A percentile compares a stretch with the other conserved stretches of the same genome.
Evolutionary conservation across 2,113 vertebrate genomes (phyloP).

Genomic region (Genyomyrus donnyi): DNA sequence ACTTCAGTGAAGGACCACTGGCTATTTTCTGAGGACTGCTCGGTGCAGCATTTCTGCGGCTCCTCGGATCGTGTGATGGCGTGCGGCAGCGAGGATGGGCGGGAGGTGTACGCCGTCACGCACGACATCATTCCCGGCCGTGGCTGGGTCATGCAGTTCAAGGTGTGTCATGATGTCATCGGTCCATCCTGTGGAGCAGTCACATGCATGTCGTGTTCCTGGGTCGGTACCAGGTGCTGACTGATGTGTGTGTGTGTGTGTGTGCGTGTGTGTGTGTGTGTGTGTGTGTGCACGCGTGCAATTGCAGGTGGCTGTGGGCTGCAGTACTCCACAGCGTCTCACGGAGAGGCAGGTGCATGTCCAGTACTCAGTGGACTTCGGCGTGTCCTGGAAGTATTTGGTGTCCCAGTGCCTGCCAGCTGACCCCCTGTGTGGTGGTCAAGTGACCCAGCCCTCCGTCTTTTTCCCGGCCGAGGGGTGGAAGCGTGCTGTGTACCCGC

Average conservation of each 20-base stretch:
- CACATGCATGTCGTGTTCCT: background rate
- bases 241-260: background rate
- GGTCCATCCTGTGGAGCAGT: background rate
- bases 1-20: conserved; percentile 83
- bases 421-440: conserved; percentile 85
- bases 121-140: conserved; percentile 85
- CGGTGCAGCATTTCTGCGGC: conserved; percentile 84
- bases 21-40: conserved; percentile 94
- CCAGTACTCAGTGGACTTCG: conserved; percentile 91
- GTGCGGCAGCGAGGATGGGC: conserved; percentile 83
- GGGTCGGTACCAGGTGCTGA: background rate
- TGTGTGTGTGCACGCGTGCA: background rate
- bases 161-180: conserved; percentile 61
- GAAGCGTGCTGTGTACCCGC: conserved; percentile 83
- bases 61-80: conserved; percentile 92
- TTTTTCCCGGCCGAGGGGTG: conserved; percentile 90
- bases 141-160: conserved; percentile 96
- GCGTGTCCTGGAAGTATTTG: conserved; percentile 91
- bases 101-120: conserved; percentile 88
- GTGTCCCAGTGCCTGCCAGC: conserved; percentile 91
- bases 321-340: conserved; percentile 76
- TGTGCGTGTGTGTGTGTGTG: conserved; percentile 3
- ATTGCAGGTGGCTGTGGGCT: conserved; percentile 82
- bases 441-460: conserved; percentile 87
- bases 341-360: conserved; percentile 86